phyloP scores from a whole-genome alignment of 2,113 vertebrate species.

The Aegotheles bennettii region DNA sequence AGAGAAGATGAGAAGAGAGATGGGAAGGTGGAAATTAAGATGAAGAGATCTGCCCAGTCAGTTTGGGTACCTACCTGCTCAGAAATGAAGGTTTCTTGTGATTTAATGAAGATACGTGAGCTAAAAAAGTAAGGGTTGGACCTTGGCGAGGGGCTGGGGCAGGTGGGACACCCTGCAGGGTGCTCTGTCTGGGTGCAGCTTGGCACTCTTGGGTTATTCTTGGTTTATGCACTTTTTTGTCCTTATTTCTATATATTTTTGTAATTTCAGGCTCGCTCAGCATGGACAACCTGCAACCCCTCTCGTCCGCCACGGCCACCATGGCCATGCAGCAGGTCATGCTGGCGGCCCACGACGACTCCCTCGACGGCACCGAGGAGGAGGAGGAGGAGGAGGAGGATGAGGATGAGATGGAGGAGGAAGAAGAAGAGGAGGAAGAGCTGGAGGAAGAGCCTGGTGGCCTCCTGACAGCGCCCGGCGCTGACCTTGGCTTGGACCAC shows the following conservation, averaged over 20 bases:
- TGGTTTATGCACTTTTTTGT: not conserved
- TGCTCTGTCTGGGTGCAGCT: not conserved
- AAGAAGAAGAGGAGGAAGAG: constrained; percentile 75
- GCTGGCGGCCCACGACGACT: constrained; percentile 90
- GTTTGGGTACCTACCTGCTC: not conserved
- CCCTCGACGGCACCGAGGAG: constrained; percentile 90
- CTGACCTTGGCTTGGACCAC: constrained; percentile 89
- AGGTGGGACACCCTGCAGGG: not conserved
- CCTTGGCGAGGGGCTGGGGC: not conserved
- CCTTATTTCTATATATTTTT: not conserved
- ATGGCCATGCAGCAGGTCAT: constrained; percentile 98
- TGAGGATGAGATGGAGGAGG: constrained; percentile 74
- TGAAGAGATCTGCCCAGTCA: not conserved
- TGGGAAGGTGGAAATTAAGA: not conserved
- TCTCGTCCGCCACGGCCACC: constrained; percentile 92
- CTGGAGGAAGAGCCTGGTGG: constrained; percentile 75
- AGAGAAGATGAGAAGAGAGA: not conserved
- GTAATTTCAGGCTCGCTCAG: constrained; percentile 78
- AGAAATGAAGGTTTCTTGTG: not conserved
- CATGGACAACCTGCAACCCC: constrained; percentile 91
- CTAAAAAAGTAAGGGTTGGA: not conserved
- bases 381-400: constrained; percentile 84
- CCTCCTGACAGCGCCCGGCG: constrained; percentile 74
- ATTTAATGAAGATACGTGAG: not conserved
- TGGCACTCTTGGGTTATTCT: not conserved